phyloP scores from a whole-genome alignment of 1,140 invertebrate species.

The Drosophila melanogaster region Release_6_plus_ISO1_MT NT_033779.5:4148001-4148500 shows the following conservation, averaged over 20 bases:
- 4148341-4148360: conserved; percentile 13
- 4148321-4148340: conserved; percentile 65
- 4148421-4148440: conserved; percentile 2
- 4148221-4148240: conserved; percentile 55
- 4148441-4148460: background rate
- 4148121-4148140: conserved; percentile 55
- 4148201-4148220: conserved; percentile 66
- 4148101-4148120: conserved; percentile 24
- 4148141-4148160: conserved; percentile 44
- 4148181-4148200: conserved; percentile 70
- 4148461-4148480: conserved; percentile 4
- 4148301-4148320: conserved; percentile 59
- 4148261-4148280: conserved; percentile 26
- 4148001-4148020: too few species aligned
- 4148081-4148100: conserved; percentile 1
- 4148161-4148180: conserved; percentile 56
- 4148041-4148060: background rate
- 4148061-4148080: background rate
- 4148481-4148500: too few species aligned
- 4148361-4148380: conserved; percentile 78
- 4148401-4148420: conserved; percentile 41
- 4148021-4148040: background rate
- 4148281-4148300: conserved; percentile 48
- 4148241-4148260: conserved; percentile 58
- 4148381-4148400: conserved; percentile 76